These are phyloP conservation scores for Halesus radiatus DNA, from an alignment of 1,140 invertebrate species.

Conservation along the genomic window DNA sequence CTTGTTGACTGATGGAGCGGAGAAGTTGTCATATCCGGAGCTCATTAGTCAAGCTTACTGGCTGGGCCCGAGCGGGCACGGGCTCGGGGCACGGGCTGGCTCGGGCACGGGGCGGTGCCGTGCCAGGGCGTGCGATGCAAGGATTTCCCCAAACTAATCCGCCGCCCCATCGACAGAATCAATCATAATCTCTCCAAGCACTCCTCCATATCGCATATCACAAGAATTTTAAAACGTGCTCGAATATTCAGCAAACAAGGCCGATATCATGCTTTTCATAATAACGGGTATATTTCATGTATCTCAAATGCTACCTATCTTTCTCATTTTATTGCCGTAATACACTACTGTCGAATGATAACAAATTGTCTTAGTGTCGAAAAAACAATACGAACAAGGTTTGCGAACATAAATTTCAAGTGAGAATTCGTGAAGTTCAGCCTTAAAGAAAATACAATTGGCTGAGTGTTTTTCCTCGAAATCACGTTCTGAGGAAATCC, in stretches of 20 bases:
- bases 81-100: background rate
- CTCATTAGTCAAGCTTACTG: constrained; percentile 54
- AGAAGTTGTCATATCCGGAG: constrained; percentile 34
- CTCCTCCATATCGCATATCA: background rate
- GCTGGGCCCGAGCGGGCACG: too few species aligned
- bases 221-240: too few species aligned
- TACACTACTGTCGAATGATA: too few species aligned
- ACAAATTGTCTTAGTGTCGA: too few species aligned
- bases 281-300: too few species aligned
- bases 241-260: too few species aligned
- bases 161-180: constrained; percentile 44
- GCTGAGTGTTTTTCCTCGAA: too few species aligned
- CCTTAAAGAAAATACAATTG: too few species aligned
- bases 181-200: constrained; percentile 41
- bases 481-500: too few species aligned
- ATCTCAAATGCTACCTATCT: too few species aligned
- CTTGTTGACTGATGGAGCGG: constrained; percentile 34
- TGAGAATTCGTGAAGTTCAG: background rate
- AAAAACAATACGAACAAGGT: background rate
- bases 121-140: constrained; percentile 45
- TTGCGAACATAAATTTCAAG: background rate
- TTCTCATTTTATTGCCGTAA: too few species aligned
- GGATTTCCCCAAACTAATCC: constrained; percentile 51
- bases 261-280: too few species aligned
- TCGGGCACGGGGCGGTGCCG: constrained; percentile 14